phyloP scores from a whole-genome alignment of 2,888 invertebrate species.

The Drosophila flavopinicola region DNA sequence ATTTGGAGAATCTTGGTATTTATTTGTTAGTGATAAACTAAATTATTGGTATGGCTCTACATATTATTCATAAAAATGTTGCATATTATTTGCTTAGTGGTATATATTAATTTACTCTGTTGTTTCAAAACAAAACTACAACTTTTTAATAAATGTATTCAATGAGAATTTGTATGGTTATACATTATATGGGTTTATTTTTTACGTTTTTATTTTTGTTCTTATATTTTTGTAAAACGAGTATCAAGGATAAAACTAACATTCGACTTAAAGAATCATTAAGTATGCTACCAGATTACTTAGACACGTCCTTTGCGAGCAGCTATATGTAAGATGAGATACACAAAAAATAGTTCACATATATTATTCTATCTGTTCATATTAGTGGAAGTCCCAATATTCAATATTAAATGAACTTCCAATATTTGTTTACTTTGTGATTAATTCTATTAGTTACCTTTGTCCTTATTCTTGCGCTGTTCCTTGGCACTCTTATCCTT shows the following conservation, averaged over 20 bases:
- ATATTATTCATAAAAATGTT: constrained; percentile 35
- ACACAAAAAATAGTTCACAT: constrained; percentile 2
- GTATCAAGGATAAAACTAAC: constrained; percentile 67
- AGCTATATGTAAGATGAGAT: constrained; percentile 63
- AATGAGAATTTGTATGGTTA: constrained; percentile 61
- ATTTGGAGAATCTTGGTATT: constrained; percentile 14
- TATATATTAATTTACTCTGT: constrained; percentile 44
- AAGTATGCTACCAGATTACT: constrained; percentile 51
- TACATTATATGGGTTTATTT: constrained; percentile 57
- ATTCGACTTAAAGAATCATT: constrained; percentile 67
- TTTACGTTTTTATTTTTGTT: constrained; percentile 46
- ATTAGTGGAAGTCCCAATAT: not conserved
- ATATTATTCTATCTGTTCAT: not conserved
- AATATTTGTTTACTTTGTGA: not conserved
- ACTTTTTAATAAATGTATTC: constrained; percentile 56
- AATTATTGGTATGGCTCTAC: constrained; percentile 31
- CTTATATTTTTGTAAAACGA: constrained; percentile 51
- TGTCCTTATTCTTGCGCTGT: constrained; percentile 85
- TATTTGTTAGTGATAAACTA: constrained; percentile 24
- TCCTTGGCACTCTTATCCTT: constrained; percentile 85
- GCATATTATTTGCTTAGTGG: constrained; percentile 35
- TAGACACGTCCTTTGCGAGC: constrained; percentile 84
- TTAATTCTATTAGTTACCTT: constrained; percentile 85
- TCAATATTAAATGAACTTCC: not conserved
- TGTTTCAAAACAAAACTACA: constrained; percentile 69